Conservation (phyloP, 2,113 vertebrate genomes). For the Rousettus leschenaultii region DNA sequence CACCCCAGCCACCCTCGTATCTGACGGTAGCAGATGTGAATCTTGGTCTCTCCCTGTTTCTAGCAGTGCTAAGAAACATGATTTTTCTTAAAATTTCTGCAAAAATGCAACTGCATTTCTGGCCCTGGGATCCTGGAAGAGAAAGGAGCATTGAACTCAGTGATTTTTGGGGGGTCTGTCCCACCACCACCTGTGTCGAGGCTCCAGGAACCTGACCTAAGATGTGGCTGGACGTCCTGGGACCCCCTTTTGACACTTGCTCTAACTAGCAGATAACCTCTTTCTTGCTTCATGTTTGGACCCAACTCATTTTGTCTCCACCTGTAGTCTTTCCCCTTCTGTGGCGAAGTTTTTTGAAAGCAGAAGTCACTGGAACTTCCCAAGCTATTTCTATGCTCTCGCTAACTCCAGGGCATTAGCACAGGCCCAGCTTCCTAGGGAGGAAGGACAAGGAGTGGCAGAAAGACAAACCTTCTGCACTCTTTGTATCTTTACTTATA, state of each 20-base stretch:
- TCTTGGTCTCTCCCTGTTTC: not conserved
- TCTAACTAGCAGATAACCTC: not conserved
- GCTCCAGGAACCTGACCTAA: not conserved
- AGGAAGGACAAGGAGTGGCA: not conserved
- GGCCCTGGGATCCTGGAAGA: not conserved
- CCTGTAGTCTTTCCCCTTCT: not conserved
- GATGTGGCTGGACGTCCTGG: too few species aligned
- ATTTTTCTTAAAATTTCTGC: not conserved
- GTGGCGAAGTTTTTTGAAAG: not conserved
- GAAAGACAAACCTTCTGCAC: not conserved
- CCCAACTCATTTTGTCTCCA: not conserved
- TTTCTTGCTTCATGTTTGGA: not conserved
- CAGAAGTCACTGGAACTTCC: not conserved
- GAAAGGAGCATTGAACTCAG: not conserved
- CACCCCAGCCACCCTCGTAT: not conserved
- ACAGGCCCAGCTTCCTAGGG: not conserved
- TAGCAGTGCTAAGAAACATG: not conserved
- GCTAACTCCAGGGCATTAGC: not conserved
- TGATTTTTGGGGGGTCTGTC: not conserved
- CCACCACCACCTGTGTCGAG: not conserved
- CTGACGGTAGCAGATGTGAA: not conserved
- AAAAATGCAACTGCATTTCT: not conserved
- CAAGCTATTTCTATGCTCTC: not conserved
- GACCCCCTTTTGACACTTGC: not conserved
- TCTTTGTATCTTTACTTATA: not conserved